phyloP scores from a whole-genome alignment of 1,140 invertebrate species.

The Scaptomyza hsui region DNA sequence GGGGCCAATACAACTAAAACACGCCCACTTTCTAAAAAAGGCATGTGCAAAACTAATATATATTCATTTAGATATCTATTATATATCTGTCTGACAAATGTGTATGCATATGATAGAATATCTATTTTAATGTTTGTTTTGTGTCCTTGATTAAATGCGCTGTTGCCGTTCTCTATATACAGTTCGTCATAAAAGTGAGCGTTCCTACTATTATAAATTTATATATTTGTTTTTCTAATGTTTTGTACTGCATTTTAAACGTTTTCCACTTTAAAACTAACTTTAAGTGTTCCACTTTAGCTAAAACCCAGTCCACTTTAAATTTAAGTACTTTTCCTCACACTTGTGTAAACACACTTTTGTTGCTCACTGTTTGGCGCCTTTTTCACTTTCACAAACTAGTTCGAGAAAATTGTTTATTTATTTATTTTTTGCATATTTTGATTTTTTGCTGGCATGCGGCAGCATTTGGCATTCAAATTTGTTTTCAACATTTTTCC shows the following conservation, averaged over 20 bases:
- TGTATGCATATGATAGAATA: background rate
- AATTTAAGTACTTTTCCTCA: conserved; percentile 6
- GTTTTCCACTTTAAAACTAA: too few relatives aligned
- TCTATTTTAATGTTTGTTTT: background rate
- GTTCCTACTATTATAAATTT: too few relatives aligned
- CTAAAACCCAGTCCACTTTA: background rate
- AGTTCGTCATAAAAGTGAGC: too few relatives aligned
- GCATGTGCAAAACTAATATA: too few relatives aligned
- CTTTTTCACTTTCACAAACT: conserved; percentile 26
- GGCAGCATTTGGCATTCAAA: conserved; percentile 45
- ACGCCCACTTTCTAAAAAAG: background rate
- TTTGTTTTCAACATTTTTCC: conserved; percentile 59
- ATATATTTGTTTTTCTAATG: too few relatives aligned
- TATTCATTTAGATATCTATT: background rate
- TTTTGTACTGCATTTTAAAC: too few relatives aligned
- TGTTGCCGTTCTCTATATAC: too few relatives aligned
- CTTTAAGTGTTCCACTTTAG: background rate
- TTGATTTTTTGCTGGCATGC: conserved; percentile 35
- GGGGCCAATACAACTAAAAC: background rate
- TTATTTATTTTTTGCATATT: conserved; percentile 27
- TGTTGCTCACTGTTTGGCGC: conserved; percentile 36
- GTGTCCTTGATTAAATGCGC: background rate
- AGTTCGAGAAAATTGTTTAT: conserved; percentile 9
- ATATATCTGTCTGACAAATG: background rate
- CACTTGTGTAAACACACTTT: conserved; percentile 42